Evolutionary conservation across 2,797 vertebrate species (phyloP).

Genomic region (Leucoraja ocellata): DNA sequence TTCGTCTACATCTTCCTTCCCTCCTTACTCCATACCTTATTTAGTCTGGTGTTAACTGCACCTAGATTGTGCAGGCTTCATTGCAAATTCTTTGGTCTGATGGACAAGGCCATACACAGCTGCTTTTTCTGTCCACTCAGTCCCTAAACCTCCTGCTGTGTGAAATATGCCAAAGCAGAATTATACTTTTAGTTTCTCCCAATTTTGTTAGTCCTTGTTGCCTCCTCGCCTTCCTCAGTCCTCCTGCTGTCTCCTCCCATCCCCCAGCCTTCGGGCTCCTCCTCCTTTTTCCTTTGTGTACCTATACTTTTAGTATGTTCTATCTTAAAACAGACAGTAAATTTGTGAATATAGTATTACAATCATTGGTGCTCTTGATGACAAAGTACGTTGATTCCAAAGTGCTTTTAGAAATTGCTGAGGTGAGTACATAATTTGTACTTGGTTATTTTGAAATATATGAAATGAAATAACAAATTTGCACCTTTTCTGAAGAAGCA

Average conservation of each 20-base stretch:
- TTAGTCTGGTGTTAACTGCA: background rate
- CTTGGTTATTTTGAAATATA: background rate
- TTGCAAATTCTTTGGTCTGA: background rate
- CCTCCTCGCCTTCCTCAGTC: too few species aligned
- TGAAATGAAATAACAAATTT: background rate
- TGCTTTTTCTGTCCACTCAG: background rate
- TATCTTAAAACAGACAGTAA: background rate
- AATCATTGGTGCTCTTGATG: background rate
- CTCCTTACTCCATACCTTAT: background rate
- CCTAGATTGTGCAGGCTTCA: background rate
- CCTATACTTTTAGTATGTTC: background rate
- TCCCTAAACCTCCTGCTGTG: background rate
- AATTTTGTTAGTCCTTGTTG: too few species aligned
- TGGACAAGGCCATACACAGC: background rate
- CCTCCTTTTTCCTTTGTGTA: too few species aligned
- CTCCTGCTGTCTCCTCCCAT: too few species aligned
- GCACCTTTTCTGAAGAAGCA: background rate
- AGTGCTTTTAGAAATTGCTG: background rate
- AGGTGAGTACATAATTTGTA: too few species aligned
- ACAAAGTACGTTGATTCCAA: background rate
- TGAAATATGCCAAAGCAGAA: background rate
- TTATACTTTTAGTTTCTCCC: background rate
- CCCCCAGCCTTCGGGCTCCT: too few species aligned
- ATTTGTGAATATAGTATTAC: background rate
- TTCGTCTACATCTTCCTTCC: too few species aligned